phyloP scores from a whole-genome alignment of 2,797 vertebrate species.

The Selene dorsalis region DNA sequence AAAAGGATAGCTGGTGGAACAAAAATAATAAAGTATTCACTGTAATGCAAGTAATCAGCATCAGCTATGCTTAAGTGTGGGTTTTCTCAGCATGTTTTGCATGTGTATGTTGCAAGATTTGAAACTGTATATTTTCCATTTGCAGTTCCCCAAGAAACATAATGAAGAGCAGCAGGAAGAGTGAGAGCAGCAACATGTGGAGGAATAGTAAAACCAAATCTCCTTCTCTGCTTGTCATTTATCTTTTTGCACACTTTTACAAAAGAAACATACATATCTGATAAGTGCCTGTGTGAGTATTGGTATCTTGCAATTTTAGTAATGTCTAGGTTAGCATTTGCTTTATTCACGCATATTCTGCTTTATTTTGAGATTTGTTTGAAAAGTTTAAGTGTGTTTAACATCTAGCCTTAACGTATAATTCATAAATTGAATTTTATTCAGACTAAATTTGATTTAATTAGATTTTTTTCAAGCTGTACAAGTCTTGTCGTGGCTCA shows the following conservation, averaged over 20 bases:
- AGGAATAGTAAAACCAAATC: constrained; percentile 58
- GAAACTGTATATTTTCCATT: constrained; percentile 19
- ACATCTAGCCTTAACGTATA: constrained; percentile 47
- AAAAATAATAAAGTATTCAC: too few species aligned
- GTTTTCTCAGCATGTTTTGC: constrained; percentile 16
- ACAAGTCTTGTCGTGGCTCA: constrained; percentile 17
- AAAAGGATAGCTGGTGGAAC: too few species aligned
- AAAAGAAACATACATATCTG: constrained; percentile 60
- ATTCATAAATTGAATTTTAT: constrained; percentile 45
- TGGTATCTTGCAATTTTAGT: constrained; percentile 59
- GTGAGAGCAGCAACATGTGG: constrained; percentile 60
- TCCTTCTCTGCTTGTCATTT: constrained; percentile 57
- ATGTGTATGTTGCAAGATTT: constrained; percentile 9
- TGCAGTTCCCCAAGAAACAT: constrained; percentile 83
- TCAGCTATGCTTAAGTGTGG: not conserved
- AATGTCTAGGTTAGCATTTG: constrained; percentile 38
- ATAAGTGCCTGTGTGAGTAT: constrained; percentile 78
- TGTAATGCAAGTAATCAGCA: too few species aligned
- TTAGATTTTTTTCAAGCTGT: not conserved
- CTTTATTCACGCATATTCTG: constrained; percentile 45
- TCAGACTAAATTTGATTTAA: constrained; percentile 34
- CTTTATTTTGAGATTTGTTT: constrained; percentile 45
- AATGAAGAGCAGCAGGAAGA: constrained; percentile 84
- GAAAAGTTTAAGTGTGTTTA: constrained; percentile 39
- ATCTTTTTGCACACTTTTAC: constrained; percentile 68